Evolutionary conservation across 2,113 vertebrate species (phyloP).

Genomic region (Guaruba guarouba): DNA sequence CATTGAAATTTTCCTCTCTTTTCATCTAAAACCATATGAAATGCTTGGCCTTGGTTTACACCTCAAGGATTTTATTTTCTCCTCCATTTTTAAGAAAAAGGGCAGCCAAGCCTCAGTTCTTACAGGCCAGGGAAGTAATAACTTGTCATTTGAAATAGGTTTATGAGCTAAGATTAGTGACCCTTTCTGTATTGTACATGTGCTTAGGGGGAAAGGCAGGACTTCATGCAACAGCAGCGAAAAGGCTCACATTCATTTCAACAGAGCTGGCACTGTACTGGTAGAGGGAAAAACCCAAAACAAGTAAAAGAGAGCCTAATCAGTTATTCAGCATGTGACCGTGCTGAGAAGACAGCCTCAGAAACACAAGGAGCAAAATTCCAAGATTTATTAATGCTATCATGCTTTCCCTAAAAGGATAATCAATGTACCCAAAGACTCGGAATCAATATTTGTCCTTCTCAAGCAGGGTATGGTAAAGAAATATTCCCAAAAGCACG

Average conservation of each 20-base stretch:
- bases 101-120: conserved; percentile 13
- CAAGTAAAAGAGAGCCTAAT: not conserved
- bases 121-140: not conserved
- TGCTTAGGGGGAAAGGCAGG: not conserved
- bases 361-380: conserved; percentile 16
- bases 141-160: conserved; percentile 39
- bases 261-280: not conserved
- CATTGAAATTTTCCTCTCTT: not conserved
- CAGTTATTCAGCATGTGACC: not conserved
- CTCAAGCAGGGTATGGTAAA: not conserved
- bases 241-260: not conserved
- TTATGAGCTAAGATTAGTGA: conserved; percentile 43
- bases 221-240: not conserved
- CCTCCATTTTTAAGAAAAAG: conserved; percentile 28
- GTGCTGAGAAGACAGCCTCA: not conserved
- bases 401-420: conserved; percentile 42
- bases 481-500: conserved; percentile 34
- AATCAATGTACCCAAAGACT: conserved; percentile 25
- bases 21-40: not conserved
- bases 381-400: conserved; percentile 36
- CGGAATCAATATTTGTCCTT: conserved; percentile 32
- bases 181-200: not conserved
- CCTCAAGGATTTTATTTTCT: not conserved
- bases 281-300: not conserved
- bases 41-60: not conserved